A percentile compares a stretch with the other conserved stretches of the same genome.
Evolutionary conservation across 2,113 vertebrate species (phyloP).

Genomic region (Apteryx mantelli): DNA sequence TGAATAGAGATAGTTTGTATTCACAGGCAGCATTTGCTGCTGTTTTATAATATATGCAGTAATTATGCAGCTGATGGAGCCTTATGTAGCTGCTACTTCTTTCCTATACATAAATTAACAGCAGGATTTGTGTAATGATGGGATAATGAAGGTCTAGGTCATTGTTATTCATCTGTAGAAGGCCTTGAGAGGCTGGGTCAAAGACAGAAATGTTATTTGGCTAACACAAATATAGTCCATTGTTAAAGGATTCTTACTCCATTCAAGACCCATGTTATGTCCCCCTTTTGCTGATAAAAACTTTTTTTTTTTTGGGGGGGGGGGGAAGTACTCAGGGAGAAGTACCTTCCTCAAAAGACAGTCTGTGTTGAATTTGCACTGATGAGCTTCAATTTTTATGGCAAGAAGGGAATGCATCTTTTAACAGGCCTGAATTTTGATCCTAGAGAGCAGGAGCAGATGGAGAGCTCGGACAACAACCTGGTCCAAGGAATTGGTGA

Average conservation of each 20-base stretch:
- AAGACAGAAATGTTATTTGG: slow-evolving; percentile 52
- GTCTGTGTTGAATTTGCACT: background rate
- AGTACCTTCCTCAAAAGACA: background rate
- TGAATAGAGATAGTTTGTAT: slow-evolving; percentile 52
- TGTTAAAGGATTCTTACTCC: background rate
- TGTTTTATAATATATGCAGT: slow-evolving; percentile 69
- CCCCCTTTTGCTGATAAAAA: background rate
- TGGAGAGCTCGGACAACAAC: background rate
- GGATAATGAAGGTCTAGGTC: slow-evolving; percentile 71
- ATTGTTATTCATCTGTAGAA: slow-evolving; percentile 56
- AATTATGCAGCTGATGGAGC: slow-evolving; percentile 72
- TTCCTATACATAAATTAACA: slow-evolving; percentile 72
- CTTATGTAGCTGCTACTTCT: slow-evolving; percentile 60
- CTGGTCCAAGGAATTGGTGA: background rate
- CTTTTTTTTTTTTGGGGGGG: background rate
- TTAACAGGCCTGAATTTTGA: rapidly evolving
- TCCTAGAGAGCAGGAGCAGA: background rate
- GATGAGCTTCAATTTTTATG: rapidly evolving
- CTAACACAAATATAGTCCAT: background rate
- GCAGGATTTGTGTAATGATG: slow-evolving; percentile 71
- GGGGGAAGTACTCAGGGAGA: background rate
- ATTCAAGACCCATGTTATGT: background rate
- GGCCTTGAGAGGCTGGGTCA: slow-evolving; percentile 54
- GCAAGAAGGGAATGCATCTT: background rate
- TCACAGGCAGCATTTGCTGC: slow-evolving; percentile 48